Conservation (phyloP, 2,888 invertebrate species). For the Horisme vitalbata region DNA sequence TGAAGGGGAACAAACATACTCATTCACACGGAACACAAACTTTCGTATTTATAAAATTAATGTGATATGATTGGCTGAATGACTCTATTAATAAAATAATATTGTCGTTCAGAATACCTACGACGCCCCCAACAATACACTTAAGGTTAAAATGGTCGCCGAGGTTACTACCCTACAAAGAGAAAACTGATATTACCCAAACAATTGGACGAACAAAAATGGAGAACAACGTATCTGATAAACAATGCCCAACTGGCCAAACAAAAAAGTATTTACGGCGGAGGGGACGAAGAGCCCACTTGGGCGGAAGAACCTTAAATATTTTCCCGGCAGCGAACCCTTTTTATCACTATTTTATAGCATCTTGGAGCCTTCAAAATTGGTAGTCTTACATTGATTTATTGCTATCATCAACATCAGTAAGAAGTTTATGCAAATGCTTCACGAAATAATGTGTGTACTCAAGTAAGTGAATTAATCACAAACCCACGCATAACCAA, state of each 20-base stretch:
- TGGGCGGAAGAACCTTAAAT: conserved; percentile 11
- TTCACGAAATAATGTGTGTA: too few species aligned
- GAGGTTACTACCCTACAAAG: conserved; percentile 4
- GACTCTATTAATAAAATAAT: too few species aligned
- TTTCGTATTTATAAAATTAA: too few species aligned
- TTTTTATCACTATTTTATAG: conserved; percentile 33
- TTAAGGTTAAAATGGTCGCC: too few species aligned
- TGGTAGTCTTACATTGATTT: conserved; percentile 21
- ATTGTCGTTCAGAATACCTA: too few species aligned
- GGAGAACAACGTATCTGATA: conserved; percentile 8
- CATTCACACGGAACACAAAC: too few species aligned
- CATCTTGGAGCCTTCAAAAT: conserved; percentile 28
- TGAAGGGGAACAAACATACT: too few species aligned
- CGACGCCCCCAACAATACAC: too few species aligned
- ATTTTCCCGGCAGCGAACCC: conserved; percentile 22
- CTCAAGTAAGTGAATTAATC: too few species aligned
- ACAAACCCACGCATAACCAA: too few species aligned
- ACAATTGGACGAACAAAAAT: conserved; percentile 16
- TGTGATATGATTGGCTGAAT: too few species aligned
- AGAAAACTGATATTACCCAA: conserved; percentile 10
- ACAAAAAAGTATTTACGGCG: conserved; percentile 21
- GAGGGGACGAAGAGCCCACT: conserved; percentile 13
- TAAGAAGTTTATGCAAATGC: too few species aligned
- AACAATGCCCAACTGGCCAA: conserved; percentile 15
- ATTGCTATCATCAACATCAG: conserved; percentile 1